These are phyloP conservation scores for Leptinotarsa rubiginosa DNA, from an alignment of 2,888 invertebrate genomes.

Conservation along the genomic window DNA sequence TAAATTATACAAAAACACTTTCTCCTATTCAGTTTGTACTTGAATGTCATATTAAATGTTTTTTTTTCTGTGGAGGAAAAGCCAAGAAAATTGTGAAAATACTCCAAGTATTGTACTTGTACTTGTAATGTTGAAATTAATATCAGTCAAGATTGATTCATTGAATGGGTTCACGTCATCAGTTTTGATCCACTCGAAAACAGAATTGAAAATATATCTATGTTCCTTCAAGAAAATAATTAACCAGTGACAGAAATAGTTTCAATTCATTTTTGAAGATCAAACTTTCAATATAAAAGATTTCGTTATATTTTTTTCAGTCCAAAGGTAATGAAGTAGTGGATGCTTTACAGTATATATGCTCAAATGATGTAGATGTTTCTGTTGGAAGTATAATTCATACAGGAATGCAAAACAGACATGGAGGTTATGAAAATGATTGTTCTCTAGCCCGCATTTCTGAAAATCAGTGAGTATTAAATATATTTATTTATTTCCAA, in stretches of 20 bases:
- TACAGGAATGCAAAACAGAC: conserved; percentile 96
- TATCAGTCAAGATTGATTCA: too few relatives aligned
- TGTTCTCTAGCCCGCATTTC: conserved; percentile 92
- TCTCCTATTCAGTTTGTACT: too few relatives aligned
- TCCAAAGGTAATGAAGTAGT: conserved; percentile 91
- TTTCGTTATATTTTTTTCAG: conserved; percentile 64
- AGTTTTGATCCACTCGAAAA: too few relatives aligned
- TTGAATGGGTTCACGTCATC: too few relatives aligned
- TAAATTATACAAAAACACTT: too few relatives aligned
- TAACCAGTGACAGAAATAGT: not conserved
- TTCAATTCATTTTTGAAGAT: too few relatives aligned
- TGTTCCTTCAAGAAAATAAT: not conserved
- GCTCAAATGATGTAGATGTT: conserved; percentile 96
- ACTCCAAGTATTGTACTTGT: too few relatives aligned
- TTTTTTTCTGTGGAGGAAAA: too few relatives aligned
- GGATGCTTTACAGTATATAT: conserved; percentile 89
- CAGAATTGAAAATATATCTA: not conserved
- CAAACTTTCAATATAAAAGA: too few relatives aligned
- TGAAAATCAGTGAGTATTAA: conserved; percentile 81
- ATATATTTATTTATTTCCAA: not conserved
- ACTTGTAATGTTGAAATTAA: too few relatives aligned
- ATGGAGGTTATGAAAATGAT: conserved; percentile 98
- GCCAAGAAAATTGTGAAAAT: too few relatives aligned
- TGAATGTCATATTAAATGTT: too few relatives aligned
- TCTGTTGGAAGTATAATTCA: conserved; percentile 94